Evolutionary conservation across 2,113 vertebrate genomes (phyloP), one percentile per base, ranked within the genome.

Genomic region (Cololabis saira): DNA sequence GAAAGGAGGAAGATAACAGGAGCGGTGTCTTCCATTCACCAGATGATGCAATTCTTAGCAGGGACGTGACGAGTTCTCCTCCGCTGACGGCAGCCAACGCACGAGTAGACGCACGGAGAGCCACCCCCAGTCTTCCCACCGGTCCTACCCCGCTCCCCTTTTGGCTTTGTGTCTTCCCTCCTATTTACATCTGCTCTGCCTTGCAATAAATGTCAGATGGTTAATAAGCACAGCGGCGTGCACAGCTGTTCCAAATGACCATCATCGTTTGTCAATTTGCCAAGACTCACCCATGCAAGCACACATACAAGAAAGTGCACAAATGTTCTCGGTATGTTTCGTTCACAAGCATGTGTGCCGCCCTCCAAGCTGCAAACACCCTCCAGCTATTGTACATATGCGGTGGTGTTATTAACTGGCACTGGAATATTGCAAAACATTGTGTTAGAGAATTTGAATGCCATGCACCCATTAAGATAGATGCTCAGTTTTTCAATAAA

Each of bases 151-250:
- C 18, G 24, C 18, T 22, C 6, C 41, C 56, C n/a, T 27, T 4
- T 21, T 21, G 41, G 69, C 37, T 4, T 21, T 21, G 41, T 71
- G 65, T 52, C 44, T 54, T 65, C 41, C 33, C 40, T 40, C 42
- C 58, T 5, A 15, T 47, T 71, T 65, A 53, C 53, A 55, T 69
- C 65, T 67, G 62, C 51, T 67, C 74, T 55, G 77, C 81, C 42
- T 73, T 67, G 11, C 71, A 75, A 77, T 71, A 87, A 89, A 92
- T 89, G 87, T 91, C 87, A 90, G 80, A 90, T 17, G 71, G 76
- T 78, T 87, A 78, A 86, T 84, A 87, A 89, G 88, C 61, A 75
- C 57, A 76, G 83, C 78, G 58, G 67, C 24, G 3, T 43, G 61
- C 17, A 12, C 47, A 68, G 66, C 73, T 58, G 33, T 56, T 71